phyloP scores from a whole-genome alignment of 2,797 vertebrate genomes.

The Girardinus metallicus region DNA sequence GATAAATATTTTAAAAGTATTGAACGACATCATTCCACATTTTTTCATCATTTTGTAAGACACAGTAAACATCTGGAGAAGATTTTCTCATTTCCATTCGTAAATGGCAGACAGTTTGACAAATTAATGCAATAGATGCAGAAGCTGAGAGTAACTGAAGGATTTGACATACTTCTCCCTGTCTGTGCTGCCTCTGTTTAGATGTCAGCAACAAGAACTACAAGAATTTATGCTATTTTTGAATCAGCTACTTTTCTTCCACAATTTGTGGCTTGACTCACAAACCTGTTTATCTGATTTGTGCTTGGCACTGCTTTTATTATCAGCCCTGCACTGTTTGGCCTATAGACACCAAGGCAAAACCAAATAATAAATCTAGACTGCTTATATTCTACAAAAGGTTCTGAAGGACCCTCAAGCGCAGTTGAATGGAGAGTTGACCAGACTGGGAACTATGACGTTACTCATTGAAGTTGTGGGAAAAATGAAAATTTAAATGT shows the following conservation, averaged over 20 bases:
- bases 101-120: not conserved
- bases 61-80: not conserved
- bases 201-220: not conserved
- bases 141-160: not conserved
- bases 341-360: not conserved
- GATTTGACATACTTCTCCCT: not conserved
- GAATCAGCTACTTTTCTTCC: not conserved
- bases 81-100: not conserved
- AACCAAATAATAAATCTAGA: not conserved
- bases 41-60: not conserved
- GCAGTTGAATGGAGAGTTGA: not conserved
- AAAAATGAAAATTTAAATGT: not conserved
- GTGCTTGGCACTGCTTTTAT: not conserved
- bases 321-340: not conserved
- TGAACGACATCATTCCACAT: not conserved
- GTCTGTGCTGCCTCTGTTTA: not conserved
- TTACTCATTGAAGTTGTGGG: not conserved
- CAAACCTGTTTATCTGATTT: not conserved
- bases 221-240: not conserved
- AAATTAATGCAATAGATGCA: not conserved
- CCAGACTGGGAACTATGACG: not conserved
- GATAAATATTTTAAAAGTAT: not conserved
- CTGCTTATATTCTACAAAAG: not conserved
- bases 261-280: not conserved
- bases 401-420: not conserved